These are phyloP conservation scores for Sphaerophoria rueppellii DNA, from an alignment of 2,888 invertebrate genomes.

Conservation along the genomic window DNA sequence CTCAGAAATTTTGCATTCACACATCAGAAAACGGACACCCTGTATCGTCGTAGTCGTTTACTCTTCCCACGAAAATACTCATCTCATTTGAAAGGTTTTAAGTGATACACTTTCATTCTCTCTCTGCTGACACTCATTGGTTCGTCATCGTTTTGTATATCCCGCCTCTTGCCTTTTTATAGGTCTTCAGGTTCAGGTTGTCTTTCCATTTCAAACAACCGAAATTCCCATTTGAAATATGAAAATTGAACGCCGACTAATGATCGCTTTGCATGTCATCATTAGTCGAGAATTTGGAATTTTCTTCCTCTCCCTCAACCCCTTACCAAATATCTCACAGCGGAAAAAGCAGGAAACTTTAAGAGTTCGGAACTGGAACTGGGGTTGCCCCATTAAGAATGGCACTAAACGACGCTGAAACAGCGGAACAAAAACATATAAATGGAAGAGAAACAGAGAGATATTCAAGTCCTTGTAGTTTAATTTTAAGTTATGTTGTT, in stretches of 20 bases:
- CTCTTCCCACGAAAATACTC: background rate
- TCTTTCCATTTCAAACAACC: conserved; percentile 25
- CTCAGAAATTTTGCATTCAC: too few relatives aligned
- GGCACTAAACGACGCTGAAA: background rate
- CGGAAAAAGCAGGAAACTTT: background rate
- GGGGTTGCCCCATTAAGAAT: background rate
- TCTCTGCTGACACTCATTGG: conserved; percentile 1
- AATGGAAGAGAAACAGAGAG: background rate
- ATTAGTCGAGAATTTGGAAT: conserved; percentile 54
- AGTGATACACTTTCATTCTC: conserved; percentile 62
- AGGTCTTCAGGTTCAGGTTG: conserved; percentile 34
- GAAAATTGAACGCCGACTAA: conserved; percentile 63
- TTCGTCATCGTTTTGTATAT: background rate
- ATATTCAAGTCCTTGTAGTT: conserved; percentile 25
- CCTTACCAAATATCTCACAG: conserved; percentile 12
- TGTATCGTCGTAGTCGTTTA: background rate
- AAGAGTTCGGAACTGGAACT: background rate
- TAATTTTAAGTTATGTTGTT: conserved; percentile 19
- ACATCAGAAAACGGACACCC: background rate
- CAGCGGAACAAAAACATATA: background rate
- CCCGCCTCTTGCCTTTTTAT: conserved; percentile 36
- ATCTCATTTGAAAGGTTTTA: conserved; percentile 38
- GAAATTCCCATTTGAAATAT: conserved; percentile 35
- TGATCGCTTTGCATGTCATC: conserved; percentile 72
- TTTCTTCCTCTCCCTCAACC: conserved; percentile 33